Percentiles rank a stretch among this genome's conserved stretches.
These are phyloP conservation scores for Anabacerthia variegaticeps DNA, from an alignment of 2,797 vertebrate species.

Conservation along the genomic window DNA sequence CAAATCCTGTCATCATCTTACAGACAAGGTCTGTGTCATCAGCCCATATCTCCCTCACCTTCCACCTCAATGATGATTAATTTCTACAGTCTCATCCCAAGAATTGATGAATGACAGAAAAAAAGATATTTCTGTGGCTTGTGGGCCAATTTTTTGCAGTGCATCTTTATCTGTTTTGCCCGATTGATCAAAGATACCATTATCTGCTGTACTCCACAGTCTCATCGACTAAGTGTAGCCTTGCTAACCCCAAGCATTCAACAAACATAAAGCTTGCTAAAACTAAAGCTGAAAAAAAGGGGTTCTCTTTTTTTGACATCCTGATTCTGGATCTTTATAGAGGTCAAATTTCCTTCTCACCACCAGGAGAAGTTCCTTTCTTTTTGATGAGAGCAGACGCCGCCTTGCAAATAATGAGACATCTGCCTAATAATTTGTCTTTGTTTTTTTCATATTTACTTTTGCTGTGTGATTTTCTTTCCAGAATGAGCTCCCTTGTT, in stretches of 20 bases:
- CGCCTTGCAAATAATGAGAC: neutral
- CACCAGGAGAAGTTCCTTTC: neutral
- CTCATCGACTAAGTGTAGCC: constrained; percentile 10
- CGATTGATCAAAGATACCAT: neutral
- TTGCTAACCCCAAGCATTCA: neutral
- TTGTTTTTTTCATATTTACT: neutral
- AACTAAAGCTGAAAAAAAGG: neutral
- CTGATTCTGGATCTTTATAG: neutral
- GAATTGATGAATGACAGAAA: constrained; percentile 15
- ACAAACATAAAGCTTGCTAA: neutral
- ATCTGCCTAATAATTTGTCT: neutral
- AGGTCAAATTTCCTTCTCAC: neutral
- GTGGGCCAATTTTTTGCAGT: neutral
- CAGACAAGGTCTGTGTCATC: neutral
- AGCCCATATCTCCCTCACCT: constrained; percentile 5
- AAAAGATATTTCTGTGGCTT: neutral
- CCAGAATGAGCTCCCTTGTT: neutral
- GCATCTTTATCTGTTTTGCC: constrained; percentile 28
- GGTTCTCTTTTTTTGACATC: neutral
- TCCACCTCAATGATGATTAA: constrained; percentile 6
- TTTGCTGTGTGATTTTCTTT: neutral
- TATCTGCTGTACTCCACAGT: neutral
- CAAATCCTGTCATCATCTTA: neutral
- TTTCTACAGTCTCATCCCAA: neutral
- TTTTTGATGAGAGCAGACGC: neutral